Evolutionary conservation across 2,113 vertebrate species (phyloP).

Genomic region (Struthio camelus): DNA sequence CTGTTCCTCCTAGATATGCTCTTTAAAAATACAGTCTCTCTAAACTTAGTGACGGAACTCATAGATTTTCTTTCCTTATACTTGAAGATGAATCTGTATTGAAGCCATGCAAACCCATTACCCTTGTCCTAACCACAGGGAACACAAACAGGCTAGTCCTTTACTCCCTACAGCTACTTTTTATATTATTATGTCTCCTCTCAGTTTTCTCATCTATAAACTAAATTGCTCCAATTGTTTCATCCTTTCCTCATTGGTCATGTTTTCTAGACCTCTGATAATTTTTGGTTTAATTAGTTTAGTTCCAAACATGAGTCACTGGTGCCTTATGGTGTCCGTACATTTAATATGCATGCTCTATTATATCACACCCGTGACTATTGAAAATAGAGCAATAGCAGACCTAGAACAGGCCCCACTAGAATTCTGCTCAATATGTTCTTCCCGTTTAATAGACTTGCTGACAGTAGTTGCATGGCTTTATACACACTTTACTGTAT

Average conservation of each 20-base stretch:
- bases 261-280: constrained; percentile 44
- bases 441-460: background rate
- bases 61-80: constrained; percentile 47
- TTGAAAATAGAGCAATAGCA: background rate
- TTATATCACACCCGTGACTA: background rate
- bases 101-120: constrained; percentile 57
- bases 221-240: constrained; percentile 61
- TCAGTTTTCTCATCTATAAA: constrained; percentile 51
- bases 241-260: constrained; percentile 46
- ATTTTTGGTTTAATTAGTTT: constrained; percentile 5
- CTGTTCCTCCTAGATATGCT: constrained; percentile 10
- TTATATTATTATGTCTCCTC: constrained; percentile 42
- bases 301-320: constrained; percentile 2
- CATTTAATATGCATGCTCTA: accelerated
- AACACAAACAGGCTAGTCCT: constrained; percentile 44
- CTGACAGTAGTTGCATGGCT: background rate
- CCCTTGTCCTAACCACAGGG: constrained; percentile 37
- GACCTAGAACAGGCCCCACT: background rate
- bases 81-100: constrained; percentile 38
- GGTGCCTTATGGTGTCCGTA: background rate
- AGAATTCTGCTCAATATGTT: background rate
- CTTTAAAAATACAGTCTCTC: constrained; percentile 44
- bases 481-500: background rate
- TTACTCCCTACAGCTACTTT: constrained; percentile 39
- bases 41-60: constrained; percentile 29